phyloP scores from a whole-genome alignment of 2,113 vertebrate genomes.

The Lagopus leucura region DNA sequence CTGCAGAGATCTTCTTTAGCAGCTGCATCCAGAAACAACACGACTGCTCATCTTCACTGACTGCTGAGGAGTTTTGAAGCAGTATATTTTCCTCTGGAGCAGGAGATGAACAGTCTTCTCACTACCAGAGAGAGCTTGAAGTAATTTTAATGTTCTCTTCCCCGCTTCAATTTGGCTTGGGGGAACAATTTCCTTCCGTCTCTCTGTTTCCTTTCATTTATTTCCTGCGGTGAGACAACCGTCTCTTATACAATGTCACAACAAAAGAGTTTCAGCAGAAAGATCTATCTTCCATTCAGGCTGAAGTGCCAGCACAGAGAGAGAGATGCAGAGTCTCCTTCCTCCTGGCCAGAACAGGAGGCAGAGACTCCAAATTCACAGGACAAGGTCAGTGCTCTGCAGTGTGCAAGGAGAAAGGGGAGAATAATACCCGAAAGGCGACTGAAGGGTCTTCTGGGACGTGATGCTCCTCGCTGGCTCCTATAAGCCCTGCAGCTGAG shows the following conservation, averaged over 20 bases:
- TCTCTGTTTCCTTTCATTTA: conserved; percentile 45
- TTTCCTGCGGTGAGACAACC: conserved; percentile 43
- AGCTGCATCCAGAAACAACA: conserved; percentile 47
- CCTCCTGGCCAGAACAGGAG: conserved; percentile 61
- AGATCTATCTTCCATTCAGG: conserved; percentile 43
- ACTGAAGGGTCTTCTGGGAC: conserved; percentile 46
- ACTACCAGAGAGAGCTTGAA: conserved; percentile 13
- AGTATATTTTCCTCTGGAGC: conserved; percentile 41
- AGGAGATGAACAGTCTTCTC: conserved; percentile 41
- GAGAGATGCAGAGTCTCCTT: not conserved
- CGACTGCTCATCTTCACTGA: not conserved
- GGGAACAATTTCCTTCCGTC: conserved; percentile 54
- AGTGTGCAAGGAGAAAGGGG: not conserved
- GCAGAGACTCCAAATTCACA: conserved; percentile 45
- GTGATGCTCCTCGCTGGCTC: conserved; percentile 25
- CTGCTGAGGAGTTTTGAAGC: not conserved
- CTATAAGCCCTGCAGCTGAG: conserved; percentile 41
- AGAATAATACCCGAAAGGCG: conserved; percentile 53
- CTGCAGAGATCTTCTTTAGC: conserved; percentile 46
- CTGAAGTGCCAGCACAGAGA: conserved; percentile 15
- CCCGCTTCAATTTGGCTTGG: conserved; percentile 25
- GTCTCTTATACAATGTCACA: conserved; percentile 64
- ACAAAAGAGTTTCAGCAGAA: conserved; percentile 60
- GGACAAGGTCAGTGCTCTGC: conserved; percentile 66
- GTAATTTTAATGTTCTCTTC: conserved; percentile 15